Evolutionary conservation across 1,140 invertebrate genomes (phyloP), one percentile per base, ranked within the genome.

Genomic region (Bombyx mandarina): DNA sequence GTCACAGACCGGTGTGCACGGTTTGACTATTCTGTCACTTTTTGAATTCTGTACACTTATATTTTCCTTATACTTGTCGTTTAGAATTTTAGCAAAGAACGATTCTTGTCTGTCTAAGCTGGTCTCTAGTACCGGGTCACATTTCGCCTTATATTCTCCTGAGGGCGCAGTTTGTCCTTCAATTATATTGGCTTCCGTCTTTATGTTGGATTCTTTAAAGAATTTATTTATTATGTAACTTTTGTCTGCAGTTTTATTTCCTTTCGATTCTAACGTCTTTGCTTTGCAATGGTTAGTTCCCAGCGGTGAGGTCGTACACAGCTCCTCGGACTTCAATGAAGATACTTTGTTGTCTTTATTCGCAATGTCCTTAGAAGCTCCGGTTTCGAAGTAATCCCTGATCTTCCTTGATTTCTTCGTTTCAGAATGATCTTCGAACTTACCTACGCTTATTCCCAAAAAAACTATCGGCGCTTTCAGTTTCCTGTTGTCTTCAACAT

Each of bases 361-460:
- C 3, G 22, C 47, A 6, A 45, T 50, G 43, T 70, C 70, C 63
- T 75, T 82, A 51, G 73, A 73, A 53, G 75, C 44, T 42, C 65
- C 71, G 58, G 75, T 72, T 77, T 83, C 88, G 65, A 93, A 93
- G 73, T 90, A 93, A 65, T 91, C 90, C 22, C 80, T 73, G 58
- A 93, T 92, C 70, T 88, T 90, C 60, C 79, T 89, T 12, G 83
- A 90, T 66, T 91, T 91, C 63, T 90, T 91, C 49, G 74, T 77
- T 7, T 88, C 81, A 42, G 71, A 66, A 42, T 78, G 80, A 62
- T 92, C 89, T 69, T 93, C 88, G 88, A 97, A 97, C 82, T 96
- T 96, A 2, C 92, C 91, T 18, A 93, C 94, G 64, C 93, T 93
- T 3, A 96, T 86, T 6, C 94, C 93, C 7, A 96, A 80, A 76